Base-by-base conservation (phyloP, 2,113 vertebrate genomes). In the Mesembrinibis cayennensis region DNA sequence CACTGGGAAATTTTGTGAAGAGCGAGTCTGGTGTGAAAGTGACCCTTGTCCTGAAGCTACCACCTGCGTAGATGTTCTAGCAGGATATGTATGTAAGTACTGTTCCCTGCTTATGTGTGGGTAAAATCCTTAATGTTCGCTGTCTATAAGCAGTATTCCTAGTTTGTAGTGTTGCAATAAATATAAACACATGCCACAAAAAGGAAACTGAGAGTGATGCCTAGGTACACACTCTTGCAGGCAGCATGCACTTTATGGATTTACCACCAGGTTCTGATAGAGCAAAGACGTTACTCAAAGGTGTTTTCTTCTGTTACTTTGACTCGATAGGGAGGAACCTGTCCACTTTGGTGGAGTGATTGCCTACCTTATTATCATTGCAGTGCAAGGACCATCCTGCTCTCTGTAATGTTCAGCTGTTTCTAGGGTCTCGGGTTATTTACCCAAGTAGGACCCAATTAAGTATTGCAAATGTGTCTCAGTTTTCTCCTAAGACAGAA, bases 71-170 rank as follows among this genome's bases (percentile, higher is more conserved):
- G 98, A 99, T 27, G 98, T 99, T 29, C 95, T 94, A 5, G 99
- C 98, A 74, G 99, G 99, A 94, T 99, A 99, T 42, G 98, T 99
- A 90, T 99, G 99, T 99, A 96, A 99, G 99, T 97, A 44, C 58
- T 30, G 30, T 25, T 78, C n/a, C 56, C 23, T 29, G 8, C 13
- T 47, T 12, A 11, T 1, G 32, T 65, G 49, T 10, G 59, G 83
- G 61, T 29, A 21, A 66, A 44, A 34, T 14, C 30, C 21, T 12
- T 22, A 1, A 8, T 0, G 3, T 27, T 77, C n/a, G 3, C 55
- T 88, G 40, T 30, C n/a, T 40, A 0, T 9, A 17, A 18, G 10
- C 49, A 38, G 4, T 20, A 11, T 18, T 74, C 27, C 59, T 17
- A 13, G 15, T 65, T 30, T 34, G 27, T 47, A 13, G 53, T 34